Evolutionary conservation across 2,888 invertebrate genomes (phyloP).

Genomic region (Nycteola revayana): DNA sequence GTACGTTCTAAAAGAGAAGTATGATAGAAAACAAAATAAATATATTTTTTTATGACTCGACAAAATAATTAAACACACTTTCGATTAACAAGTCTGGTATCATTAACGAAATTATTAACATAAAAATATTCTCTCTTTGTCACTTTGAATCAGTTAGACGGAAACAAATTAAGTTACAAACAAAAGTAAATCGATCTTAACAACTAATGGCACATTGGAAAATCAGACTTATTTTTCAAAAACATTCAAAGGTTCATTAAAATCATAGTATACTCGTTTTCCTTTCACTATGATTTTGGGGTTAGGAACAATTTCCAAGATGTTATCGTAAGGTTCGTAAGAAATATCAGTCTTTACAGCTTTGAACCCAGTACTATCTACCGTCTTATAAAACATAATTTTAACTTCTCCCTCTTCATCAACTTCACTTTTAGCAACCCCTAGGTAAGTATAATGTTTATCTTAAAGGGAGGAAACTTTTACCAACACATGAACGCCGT

Average conservation of each 20-base stretch:
- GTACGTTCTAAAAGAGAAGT: constrained; percentile 1
- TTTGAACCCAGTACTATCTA: constrained; percentile 1
- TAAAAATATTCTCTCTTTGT: neutral
- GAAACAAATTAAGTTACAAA: no score
- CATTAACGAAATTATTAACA: neutral
- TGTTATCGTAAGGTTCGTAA: constrained; percentile 3
- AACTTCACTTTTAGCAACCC: constrained; percentile 3
- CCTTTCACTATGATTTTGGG: constrained; percentile 1
- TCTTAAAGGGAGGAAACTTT: constrained; percentile 2
- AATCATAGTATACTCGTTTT: constrained; percentile 1
- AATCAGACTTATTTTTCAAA: constrained; percentile 5
- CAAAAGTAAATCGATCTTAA: no score
- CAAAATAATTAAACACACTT: neutral
- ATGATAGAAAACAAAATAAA: neutral
- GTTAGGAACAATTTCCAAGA: constrained; percentile 3
- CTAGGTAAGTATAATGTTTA: constrained; percentile 5
- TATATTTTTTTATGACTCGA: constrained; percentile 1
- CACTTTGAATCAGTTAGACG: no score
- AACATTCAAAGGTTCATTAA: constrained; percentile 4
- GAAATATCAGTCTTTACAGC: constrained; percentile 4
- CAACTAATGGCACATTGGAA: no score
- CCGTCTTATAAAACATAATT: no score
- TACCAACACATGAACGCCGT: constrained; percentile 1
- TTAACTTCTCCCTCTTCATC: neutral
- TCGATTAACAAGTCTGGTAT: neutral